A percentile compares a stretch with the other conserved stretches of the same genome.
These are phyloP conservation scores for Dolichotis patagonum DNA, from an alignment of 2,113 vertebrate genomes.

Conservation along the genomic window DNA sequence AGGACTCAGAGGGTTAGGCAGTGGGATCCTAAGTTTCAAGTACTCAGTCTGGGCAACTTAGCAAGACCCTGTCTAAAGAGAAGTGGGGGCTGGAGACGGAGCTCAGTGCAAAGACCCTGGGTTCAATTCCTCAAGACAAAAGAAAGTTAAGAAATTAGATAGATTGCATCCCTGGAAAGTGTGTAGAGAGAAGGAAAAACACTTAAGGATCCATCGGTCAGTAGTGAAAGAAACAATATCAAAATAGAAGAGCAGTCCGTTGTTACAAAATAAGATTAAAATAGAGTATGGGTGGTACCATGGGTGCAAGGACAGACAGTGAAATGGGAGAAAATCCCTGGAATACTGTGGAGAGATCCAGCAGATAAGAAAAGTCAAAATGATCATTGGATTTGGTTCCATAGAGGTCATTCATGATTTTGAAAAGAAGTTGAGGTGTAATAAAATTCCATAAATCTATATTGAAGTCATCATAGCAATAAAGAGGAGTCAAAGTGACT, in stretches of 20 bases:
- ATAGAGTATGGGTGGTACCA: accelerated
- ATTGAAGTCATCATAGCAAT: neutral
- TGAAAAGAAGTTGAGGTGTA: neutral
- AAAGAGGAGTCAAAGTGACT: neutral
- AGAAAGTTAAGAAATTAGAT: neutral
- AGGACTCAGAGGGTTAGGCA: neutral
- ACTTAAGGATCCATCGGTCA: neutral
- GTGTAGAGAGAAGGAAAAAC: neutral
- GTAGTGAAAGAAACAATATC: neutral
- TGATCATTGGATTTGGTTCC: neutral
- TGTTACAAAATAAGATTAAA: neutral
- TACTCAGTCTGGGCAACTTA: neutral
- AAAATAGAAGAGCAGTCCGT: neutral
- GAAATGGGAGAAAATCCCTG: neutral
- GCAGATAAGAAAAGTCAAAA: neutral
- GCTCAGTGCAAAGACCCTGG: neutral
- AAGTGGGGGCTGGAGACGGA: neutral
- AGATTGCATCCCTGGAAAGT: neutral
- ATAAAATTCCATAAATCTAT: neutral
- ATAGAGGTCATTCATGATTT: neutral
- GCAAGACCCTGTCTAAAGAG: neutral
- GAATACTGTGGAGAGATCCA: neutral
- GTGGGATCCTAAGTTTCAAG: neutral
- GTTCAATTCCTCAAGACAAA: neutral
- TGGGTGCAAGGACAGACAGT: neutral